These are phyloP conservation scores for Neosalanx taihuensis DNA, from an alignment of 2,797 vertebrate species.

Conservation along the genomic window DNA sequence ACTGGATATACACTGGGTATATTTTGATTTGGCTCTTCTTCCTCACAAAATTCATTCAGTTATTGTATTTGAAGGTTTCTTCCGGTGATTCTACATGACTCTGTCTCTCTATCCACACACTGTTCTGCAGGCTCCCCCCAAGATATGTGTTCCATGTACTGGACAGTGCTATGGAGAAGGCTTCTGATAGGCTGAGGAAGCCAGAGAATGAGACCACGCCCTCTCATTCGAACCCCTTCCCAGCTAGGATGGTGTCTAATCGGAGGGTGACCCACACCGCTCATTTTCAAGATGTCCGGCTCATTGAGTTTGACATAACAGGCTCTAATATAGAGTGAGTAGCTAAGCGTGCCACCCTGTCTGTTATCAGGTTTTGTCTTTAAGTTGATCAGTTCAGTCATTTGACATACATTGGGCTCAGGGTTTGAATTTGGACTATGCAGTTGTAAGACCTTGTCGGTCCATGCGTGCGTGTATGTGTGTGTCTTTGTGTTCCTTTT, in stretches of 20 bases:
- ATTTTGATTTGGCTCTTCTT: no score
- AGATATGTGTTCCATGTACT: constrained; percentile 78
- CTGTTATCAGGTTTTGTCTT: neutral
- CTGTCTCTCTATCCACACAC: constrained; percentile 1
- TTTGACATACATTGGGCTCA: neutral
- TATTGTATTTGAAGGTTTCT: neutral
- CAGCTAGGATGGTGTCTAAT: constrained; percentile 77
- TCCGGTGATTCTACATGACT: neutral
- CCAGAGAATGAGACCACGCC: constrained; percentile 32
- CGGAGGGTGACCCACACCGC: constrained; percentile 75
- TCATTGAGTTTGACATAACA: constrained; percentile 83
- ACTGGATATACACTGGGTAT: no score
- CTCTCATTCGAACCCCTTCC: constrained; percentile 73
- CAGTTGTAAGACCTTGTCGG: neutral
- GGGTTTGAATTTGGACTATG: neutral
- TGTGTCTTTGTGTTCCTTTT: constrained; percentile 66
- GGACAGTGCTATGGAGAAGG: constrained; percentile 41
- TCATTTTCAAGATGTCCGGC: constrained; percentile 94
- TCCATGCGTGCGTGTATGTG: neutral
- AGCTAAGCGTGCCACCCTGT: neutral
- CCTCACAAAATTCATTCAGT: neutral
- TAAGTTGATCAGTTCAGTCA: rapidly evolving
- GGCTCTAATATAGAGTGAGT: constrained; percentile 85
- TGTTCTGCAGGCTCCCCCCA: constrained; percentile 78
- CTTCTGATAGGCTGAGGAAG: constrained; percentile 7